Base-by-base conservation (phyloP, 2,888 invertebrate genomes). In the Troilus luridus region DNA sequence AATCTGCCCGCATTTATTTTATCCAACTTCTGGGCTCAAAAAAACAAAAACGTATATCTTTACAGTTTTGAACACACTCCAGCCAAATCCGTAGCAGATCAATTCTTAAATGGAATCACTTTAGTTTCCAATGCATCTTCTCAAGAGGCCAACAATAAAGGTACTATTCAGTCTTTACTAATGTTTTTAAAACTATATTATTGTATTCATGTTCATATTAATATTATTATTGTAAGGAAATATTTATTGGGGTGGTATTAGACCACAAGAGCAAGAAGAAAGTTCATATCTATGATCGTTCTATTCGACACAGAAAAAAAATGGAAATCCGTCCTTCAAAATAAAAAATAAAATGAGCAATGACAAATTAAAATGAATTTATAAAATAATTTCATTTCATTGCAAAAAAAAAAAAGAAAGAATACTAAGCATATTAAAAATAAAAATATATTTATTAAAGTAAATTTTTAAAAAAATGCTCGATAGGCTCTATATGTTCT, bases 11-110 rank as follows among this genome's bases (percentile, higher is more conserved):
- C 97, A 0, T 96, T 96, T 93, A 94, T 97, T 89, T 96, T 96
- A 10, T 96, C 96, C 0, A 95, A 96, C 92, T 95, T 96, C n/a
- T 97, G 97, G 97, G 94, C 95, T 0, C 96, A 96, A 92, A 94
- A 95, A 88, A 94, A 96, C 0, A 95, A 77, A 77, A 77, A 96
- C 0, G 95, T 97, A 0, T 97, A 95, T 93, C 95, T 97, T 90
- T 97, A 97, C 94, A 96, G 96, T 93, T 97, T 97, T 93, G 97
- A 97, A 93, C 96, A 97, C 93, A 94, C 95, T 14, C 96, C 96
- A 1, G 96, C 96, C 92, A 95, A 95, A 54, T 95, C 95, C 91
- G 95, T 95, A 92, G 97, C 96, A 6, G 95, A 95, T 17, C 94
- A 95, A 92, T 97, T 97, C 93, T 94, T 97, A n/a, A 95, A 95